Conservation (phyloP, 2,113 vertebrate genomes). For the Maccullochella peelii region DNA sequence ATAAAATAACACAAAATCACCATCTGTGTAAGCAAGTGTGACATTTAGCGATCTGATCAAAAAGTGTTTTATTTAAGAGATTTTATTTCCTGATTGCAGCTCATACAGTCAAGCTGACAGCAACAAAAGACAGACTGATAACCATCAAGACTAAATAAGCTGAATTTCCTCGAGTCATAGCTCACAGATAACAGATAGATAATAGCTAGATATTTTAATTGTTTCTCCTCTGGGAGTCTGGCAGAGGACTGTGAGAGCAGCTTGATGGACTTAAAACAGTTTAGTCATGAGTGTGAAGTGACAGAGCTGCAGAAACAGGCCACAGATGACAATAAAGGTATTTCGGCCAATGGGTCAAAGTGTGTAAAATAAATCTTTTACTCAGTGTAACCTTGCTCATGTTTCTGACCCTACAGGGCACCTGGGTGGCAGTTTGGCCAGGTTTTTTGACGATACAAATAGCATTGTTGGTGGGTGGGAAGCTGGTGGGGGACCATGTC, state of each 20-base stretch:
- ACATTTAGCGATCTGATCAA: constrained; percentile 29
- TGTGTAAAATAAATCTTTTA: background rate
- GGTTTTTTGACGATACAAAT: background rate
- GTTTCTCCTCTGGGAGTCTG: constrained; percentile 18
- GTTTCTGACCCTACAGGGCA: background rate
- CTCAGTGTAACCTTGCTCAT: background rate
- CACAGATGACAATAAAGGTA: background rate
- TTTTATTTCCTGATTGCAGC: constrained; percentile 18
- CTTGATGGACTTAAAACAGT: background rate
- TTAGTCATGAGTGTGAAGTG: background rate
- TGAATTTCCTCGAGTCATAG: constrained; percentile 6
- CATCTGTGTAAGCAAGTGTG: constrained; percentile 28
- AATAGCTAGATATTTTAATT: background rate
- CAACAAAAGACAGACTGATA: background rate
- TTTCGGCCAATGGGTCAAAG: background rate
- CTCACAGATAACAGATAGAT: constrained; percentile 16
- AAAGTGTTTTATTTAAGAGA: background rate
- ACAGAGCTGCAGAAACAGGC: constrained; percentile 6
- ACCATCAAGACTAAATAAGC: background rate
- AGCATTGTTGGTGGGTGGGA: background rate
- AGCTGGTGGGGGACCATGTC: background rate
- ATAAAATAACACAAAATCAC: constrained; percentile 23
- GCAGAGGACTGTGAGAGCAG: constrained; percentile 8
- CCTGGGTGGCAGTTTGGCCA: background rate
- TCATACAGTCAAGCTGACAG: constrained; percentile 1